Evolutionary conservation across 2,888 invertebrate species (phyloP), one percentile per base, ranked within the genome.

Genomic region (Pediacus dermestoides): DNA sequence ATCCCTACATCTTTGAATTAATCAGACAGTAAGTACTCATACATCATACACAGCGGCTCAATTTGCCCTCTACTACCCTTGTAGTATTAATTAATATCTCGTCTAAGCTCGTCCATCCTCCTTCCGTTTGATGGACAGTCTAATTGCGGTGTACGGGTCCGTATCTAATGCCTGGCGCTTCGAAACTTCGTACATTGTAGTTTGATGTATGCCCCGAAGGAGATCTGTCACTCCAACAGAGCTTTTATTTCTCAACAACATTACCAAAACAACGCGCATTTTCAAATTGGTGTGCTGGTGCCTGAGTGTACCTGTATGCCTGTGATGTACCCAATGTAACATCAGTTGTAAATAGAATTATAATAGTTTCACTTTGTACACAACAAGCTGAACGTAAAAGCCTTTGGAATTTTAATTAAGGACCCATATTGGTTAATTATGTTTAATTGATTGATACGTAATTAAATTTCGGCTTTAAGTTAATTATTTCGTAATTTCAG

Each of bases 41-140:
- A n/a, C n/a, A n/a, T n/a, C n/a, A n/a, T n/a, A n/a, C n/a, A n/a
- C n/a, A n/a, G 23, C n/a, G 3, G 4, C 23, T 23, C 23, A 23
- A 23, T 23, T 23, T 10, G 23, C 23, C 23, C 3, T 18, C 8
- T 18, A 6, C 18, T 6, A 18, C 18, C 18, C 18, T 18, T 18
- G 8, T 6, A 23, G 4, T 23, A 37, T 40, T 44, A 44, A 44
- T 44, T 44, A 44, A 44, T 40, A 44, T 44, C 40, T 44, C 37
- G 44, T 36, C 37, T 34, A 31, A 39, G 30, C n/a, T n/a, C 18
- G 39, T 39, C 30, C 37, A 39, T 40, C 44, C 40, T 33, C 35
- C 44, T 37, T 36, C 37, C 35, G 11, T 28, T 44, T 54, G 52
- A 52, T 54, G 41, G 53, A 54, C 53, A 54, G 44, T 49, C 45